These are phyloP conservation scores for Zaprionus taronus DNA, from an alignment of 1,140 invertebrate genomes.

Conservation along the genomic window DNA sequence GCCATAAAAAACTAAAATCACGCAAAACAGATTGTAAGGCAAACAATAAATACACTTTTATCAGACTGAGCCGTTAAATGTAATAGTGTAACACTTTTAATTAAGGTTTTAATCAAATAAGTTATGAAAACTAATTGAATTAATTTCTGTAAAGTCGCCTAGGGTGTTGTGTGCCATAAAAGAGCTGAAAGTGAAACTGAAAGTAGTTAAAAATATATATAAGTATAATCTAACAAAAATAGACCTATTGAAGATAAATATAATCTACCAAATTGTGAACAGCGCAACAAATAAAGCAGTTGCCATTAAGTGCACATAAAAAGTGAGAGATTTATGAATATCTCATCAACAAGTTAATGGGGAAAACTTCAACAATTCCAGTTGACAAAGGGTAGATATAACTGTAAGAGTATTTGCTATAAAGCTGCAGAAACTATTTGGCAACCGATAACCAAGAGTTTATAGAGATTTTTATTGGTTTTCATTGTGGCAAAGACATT, in stretches of 20 bases:
- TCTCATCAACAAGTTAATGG: not conserved
- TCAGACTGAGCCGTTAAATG: not conserved
- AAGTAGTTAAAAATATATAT: too few relatives aligned
- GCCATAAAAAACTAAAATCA: conserved; percentile 23
- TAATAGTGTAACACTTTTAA: conserved; percentile 3
- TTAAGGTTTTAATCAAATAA: conserved; percentile 6
- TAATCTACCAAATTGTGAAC: not conserved
- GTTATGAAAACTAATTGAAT: conserved; percentile 6
- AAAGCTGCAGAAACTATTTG: not conserved
- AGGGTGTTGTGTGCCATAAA: too few relatives aligned
- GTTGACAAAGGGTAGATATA: not conserved
- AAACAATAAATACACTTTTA: conserved; percentile 18
- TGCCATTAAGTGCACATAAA: not conserved
- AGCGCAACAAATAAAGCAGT: not conserved
- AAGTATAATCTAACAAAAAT: too few relatives aligned
- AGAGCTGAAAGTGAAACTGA: too few relatives aligned
- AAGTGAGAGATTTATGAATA: not conserved
- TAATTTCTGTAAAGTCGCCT: not conserved
- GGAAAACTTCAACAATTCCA: not conserved
- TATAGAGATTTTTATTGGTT: not conserved
- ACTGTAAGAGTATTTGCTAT: not conserved
- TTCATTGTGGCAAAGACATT: not conserved
- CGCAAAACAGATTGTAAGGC: conserved; percentile 3
- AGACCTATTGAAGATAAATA: not conserved
- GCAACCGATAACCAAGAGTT: not conserved